A percentile compares a stretch with the other conserved stretches of the same genome.
Evolutionary conservation across 2,797 vertebrate species (phyloP).

Genomic region (Bryconaethiops microstoma): DNA sequence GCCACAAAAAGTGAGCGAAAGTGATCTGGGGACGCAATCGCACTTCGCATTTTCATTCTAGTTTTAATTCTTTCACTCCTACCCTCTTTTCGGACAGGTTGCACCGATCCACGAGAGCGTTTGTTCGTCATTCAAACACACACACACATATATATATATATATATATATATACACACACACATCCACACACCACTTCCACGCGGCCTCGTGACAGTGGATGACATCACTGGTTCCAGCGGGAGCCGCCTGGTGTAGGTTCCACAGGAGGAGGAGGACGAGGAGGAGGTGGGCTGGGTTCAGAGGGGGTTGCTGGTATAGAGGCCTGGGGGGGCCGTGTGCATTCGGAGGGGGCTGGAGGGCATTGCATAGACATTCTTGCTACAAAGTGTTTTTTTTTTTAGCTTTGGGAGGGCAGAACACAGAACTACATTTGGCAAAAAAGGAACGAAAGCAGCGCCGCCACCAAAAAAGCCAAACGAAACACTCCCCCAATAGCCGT

Average conservation of each 20-base stretch:
- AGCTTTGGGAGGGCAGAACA: slow-evolving; percentile 65
- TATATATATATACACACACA: slow-evolving; percentile 50
- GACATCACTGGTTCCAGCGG: slow-evolving; percentile 67
- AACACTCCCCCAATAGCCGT: slow-evolving; percentile 55
- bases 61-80: too few species aligned
- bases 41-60: too few species aligned
- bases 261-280: background rate
- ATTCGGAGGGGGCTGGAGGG: slow-evolving; percentile 60
- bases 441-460: slow-evolving; percentile 61
- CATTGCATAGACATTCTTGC: slow-evolving; percentile 81
- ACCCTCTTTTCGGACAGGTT: slow-evolving; percentile 17
- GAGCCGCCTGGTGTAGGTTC: background rate
- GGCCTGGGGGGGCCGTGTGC: slow-evolving; percentile 41
- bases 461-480: slow-evolving; percentile 50
- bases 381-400: slow-evolving; percentile 64
- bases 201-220: slow-evolving; percentile 71
- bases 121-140: slow-evolving; percentile 44
- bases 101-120: slow-evolving; percentile 67
- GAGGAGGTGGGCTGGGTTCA: slow-evolving; percentile 15
- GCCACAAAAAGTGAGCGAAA: too few species aligned
- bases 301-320: slow-evolving; percentile 30
- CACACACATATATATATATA: slow-evolving; percentile 53
- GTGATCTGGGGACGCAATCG: too few species aligned
- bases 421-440: slow-evolving; percentile 74
- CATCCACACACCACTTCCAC: slow-evolving; percentile 63